A percentile compares a stretch with the other conserved stretches of the same genome.
Conservation (phyloP, 2,113 vertebrate genomes). For the Manacus vitellinus region DNA sequence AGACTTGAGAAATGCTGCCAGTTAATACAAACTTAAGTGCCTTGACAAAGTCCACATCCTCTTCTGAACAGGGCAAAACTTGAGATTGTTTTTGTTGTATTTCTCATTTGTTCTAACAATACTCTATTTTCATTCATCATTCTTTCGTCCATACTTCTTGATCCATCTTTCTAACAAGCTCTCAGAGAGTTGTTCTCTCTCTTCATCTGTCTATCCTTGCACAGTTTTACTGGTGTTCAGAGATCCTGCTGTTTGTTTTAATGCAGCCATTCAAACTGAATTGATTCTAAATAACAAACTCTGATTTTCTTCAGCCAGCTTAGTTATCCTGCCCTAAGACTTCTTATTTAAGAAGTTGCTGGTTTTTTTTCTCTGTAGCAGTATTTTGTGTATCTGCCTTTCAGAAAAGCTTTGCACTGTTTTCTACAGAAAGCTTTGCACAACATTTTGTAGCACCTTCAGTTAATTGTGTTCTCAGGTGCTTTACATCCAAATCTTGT, state of each 20-base stretch:
- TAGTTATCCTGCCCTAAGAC: not conserved
- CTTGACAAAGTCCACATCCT: not conserved
- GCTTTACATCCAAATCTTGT: not conserved
- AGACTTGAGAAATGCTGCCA: not conserved
- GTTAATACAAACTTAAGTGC: not conserved
- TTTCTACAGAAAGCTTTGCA: not conserved
- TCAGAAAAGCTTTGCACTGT: not conserved
- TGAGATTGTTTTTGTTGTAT: not conserved
- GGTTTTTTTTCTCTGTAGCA: not conserved
- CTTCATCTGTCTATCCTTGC: not conserved
- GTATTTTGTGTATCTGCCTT: not conserved
- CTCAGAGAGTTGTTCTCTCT: not conserved
- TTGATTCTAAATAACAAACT: not conserved
- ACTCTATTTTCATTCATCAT: not conserved
- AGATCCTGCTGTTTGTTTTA: not conserved
- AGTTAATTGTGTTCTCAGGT: not conserved
- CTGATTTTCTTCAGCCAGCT: not conserved
- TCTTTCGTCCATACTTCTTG: not conserved
- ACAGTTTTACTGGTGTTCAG: not conserved
- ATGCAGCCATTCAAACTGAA: not conserved
- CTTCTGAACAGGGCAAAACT: not conserved
- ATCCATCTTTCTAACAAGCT: not conserved
- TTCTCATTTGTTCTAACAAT: not conserved
- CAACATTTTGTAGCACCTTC: not conserved
- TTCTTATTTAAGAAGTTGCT: not conserved